These are phyloP conservation scores for Periophthalmodon schlosseri DNA, from an alignment of 2,113 vertebrate genomes.

Conservation along the genomic window DNA sequence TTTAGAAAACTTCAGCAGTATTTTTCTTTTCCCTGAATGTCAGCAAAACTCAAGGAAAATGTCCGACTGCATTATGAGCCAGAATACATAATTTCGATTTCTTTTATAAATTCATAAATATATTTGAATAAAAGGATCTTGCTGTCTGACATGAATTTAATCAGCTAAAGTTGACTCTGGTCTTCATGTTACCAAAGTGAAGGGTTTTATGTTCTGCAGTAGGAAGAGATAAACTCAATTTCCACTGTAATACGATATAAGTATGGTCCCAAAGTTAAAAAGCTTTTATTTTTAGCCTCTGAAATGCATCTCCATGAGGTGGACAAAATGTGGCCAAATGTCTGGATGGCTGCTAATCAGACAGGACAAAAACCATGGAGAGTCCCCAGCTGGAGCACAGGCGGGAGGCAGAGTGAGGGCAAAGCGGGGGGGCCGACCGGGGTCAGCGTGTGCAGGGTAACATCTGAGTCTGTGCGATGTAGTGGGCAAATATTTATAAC, in stretches of 20 bases:
- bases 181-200: neutral
- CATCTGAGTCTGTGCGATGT: constrained; percentile 28
- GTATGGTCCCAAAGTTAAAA: neutral
- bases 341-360: constrained; percentile 5
- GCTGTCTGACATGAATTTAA: neutral
- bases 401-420: neutral
- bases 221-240: neutral
- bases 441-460: neutral
- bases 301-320: neutral
- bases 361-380: constrained; percentile 5
- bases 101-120: neutral
- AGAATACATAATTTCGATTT: neutral
- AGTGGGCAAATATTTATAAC: neutral
- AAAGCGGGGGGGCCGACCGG: neutral
- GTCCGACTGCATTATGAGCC: no score
- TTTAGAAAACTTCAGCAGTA: neutral
- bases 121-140: neutral
- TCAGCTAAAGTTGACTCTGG: neutral
- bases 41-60: no score
- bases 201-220: neutral
- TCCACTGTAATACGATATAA: neutral
- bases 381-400: constrained; percentile 48
- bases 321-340: neutral
- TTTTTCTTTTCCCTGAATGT: no score
- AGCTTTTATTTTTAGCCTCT: neutral